phyloP scores from a whole-genome alignment of 2,797 vertebrate species.

The Falco biarmicus region DNA sequence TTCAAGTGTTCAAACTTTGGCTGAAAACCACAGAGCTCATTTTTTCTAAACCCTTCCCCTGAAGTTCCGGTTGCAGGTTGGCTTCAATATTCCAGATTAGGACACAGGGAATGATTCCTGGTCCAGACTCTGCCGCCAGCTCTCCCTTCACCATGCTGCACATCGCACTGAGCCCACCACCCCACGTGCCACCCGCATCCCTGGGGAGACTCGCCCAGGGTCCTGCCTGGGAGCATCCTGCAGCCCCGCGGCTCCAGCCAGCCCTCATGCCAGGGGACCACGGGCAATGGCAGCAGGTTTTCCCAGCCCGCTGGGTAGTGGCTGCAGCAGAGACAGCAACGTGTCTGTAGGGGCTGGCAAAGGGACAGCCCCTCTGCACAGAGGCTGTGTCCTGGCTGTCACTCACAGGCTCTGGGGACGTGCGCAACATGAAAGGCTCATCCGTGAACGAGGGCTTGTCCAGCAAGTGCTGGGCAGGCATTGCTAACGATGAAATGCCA shows the following conservation, averaged over 20 bases:
- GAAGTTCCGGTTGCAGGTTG: background rate
- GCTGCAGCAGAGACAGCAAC: background rate
- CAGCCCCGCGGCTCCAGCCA: too few relatives aligned
- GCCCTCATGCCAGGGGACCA: accelerated
- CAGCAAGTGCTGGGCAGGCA: background rate
- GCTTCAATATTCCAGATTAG: background rate
- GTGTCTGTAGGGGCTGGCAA: background rate
- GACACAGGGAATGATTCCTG: background rate
- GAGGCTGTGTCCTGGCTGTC: background rate
- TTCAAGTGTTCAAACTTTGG: slow-evolving; percentile 7
- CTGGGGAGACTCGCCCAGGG: too few relatives aligned
- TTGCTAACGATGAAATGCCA: background rate
- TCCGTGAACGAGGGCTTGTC: background rate
- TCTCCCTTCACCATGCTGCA: background rate
- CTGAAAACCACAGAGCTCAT: background rate
- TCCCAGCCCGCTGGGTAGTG: background rate
- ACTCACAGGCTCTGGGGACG: background rate
- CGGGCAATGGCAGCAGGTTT: background rate
- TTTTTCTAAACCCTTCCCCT: background rate
- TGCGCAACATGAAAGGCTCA: accelerated
- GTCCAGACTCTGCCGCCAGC: accelerated
- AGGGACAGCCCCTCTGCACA: background rate
- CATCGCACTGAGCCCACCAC: background rate
- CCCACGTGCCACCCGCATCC: accelerated
- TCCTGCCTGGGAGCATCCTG: too few relatives aligned